Evolutionary conservation across 2,888 invertebrate genomes (phyloP).

Genomic region (Sthenelais limicola): DNA sequence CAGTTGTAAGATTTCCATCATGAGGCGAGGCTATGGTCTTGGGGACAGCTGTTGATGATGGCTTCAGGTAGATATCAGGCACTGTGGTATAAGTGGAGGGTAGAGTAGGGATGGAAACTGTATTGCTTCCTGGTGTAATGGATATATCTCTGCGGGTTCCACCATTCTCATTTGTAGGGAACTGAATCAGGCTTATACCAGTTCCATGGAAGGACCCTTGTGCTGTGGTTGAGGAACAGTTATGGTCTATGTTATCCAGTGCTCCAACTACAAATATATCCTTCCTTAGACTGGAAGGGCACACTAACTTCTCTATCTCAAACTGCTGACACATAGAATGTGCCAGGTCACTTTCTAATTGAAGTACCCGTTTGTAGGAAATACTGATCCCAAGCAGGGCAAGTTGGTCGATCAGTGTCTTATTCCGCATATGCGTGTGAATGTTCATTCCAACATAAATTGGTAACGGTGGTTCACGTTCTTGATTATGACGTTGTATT

Average conservation of each 20-base stretch:
- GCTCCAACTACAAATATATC: background rate
- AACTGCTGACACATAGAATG: too few species aligned
- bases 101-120: background rate
- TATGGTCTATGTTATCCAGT: constrained; percentile 15
- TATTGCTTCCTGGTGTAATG: background rate
- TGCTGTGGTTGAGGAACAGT: constrained; percentile 7
- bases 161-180: background rate
- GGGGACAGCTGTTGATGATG: background rate
- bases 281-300: background rate
- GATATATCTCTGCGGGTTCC: background rate
- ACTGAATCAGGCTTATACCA: constrained; percentile 21
- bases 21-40: background rate
- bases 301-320: background rate
- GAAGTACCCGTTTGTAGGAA: too few species aligned
- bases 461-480: too few species aligned
- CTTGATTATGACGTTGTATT: too few species aligned
- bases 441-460: too few species aligned
- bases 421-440: too few species aligned
- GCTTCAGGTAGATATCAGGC: background rate
- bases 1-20: background rate
- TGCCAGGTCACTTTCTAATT: too few species aligned
- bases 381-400: too few species aligned
- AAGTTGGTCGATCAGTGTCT: too few species aligned
- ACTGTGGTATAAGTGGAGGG: constrained; percentile 4
- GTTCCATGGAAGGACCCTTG: constrained; percentile 24